Conservation (phyloP, 2,888 invertebrate species). For the Gandaritis pyraliata region DNA sequence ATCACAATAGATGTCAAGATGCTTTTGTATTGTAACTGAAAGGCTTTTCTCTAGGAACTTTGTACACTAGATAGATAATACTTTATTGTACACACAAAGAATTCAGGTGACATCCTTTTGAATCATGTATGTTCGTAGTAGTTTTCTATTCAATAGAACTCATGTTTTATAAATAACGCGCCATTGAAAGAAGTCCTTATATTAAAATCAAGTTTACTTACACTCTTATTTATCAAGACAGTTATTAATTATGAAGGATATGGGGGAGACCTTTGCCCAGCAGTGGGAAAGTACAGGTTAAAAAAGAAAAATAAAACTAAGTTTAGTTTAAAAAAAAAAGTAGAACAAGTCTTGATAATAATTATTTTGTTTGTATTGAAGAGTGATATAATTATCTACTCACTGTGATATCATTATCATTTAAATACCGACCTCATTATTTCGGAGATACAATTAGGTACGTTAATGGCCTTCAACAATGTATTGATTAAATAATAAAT, state of each 20-base stretch:
- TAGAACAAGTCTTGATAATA: not conserved
- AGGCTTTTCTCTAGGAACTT: slow-evolving; percentile 1
- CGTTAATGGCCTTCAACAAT: slow-evolving; percentile 3
- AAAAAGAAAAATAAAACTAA: too few relatives aligned
- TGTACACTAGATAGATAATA: too few relatives aligned
- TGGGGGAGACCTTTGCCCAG: too few relatives aligned
- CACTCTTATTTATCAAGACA: not conserved
- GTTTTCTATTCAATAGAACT: slow-evolving; percentile 10
- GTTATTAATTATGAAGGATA: too few relatives aligned
- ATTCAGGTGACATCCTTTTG: too few relatives aligned
- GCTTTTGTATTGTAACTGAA: not conserved
- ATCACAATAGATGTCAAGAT: slow-evolving; percentile 5
- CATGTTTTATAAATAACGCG: slow-evolving; percentile 7
- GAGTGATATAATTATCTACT: not conserved
- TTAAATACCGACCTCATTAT: slow-evolving; percentile 2
- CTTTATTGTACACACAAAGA: too few relatives aligned
- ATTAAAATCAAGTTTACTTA: not conserved
- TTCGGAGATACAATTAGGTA: not conserved
- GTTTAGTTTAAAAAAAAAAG: too few relatives aligned
- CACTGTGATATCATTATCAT: not conserved
- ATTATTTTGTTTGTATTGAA: not conserved
- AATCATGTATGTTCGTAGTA: not conserved
- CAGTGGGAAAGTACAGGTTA: too few relatives aligned
- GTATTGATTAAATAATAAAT: not conserved
- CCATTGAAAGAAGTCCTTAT: slow-evolving; percentile 8